phyloP scores from a whole-genome alignment of 1,140 invertebrate species.

The Sinella curviseta region DNA sequence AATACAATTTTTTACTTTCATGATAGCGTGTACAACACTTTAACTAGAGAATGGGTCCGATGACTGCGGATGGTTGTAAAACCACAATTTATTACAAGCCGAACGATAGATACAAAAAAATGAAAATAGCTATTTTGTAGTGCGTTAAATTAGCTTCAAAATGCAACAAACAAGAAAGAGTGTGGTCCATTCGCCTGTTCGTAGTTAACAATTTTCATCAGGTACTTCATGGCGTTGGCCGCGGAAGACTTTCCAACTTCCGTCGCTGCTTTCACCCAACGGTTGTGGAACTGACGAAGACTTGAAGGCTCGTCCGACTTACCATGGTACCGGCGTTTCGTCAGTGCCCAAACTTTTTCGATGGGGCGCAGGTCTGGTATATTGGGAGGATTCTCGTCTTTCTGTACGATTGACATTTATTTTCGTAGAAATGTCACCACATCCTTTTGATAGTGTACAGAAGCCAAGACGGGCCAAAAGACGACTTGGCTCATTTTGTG shows the following conservation, averaged over 20 bases:
- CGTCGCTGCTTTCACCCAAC: not conserved
- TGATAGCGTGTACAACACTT: too few species aligned
- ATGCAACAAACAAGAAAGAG: too few species aligned
- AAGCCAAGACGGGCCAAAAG: constrained; percentile 35
- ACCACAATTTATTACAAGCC: too few species aligned
- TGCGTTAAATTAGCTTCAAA: too few species aligned
- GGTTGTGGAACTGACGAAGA: not conserved
- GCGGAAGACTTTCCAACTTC: too few species aligned
- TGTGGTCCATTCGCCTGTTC: not conserved
- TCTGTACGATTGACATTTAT: constrained; percentile 2
- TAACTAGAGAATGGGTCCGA: too few species aligned
- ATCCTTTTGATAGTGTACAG: not conserved
- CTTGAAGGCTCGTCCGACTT: not conserved
- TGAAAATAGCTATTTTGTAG: too few species aligned
- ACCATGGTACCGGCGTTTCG: not conserved
- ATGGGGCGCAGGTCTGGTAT: not conserved
- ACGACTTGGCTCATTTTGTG: constrained; percentile 19
- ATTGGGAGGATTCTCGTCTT: constrained; percentile 21
- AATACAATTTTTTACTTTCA: too few species aligned
- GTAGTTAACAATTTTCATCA: not conserved
- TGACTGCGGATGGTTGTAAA: too few species aligned
- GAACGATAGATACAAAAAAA: too few species aligned
- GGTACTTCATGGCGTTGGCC: not conserved
- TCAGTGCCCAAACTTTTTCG: constrained; percentile 21
- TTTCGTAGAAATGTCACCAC: not conserved